Evolutionary conservation across 2,797 vertebrate species (phyloP).

Genomic region (Falco cherrug): DNA sequence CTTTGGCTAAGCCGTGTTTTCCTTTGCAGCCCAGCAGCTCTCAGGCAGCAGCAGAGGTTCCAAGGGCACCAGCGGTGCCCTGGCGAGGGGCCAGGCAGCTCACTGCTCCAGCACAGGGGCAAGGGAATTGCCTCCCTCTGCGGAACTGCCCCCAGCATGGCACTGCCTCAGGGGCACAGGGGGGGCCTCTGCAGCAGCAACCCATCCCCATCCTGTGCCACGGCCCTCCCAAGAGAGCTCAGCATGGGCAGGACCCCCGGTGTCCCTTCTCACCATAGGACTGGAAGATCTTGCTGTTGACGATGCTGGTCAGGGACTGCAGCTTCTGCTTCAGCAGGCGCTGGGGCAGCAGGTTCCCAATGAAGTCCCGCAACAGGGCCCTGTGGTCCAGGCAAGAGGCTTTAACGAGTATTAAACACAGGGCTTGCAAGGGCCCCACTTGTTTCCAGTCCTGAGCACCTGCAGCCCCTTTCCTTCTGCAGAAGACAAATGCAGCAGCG

Average conservation of each 20-base stretch:
- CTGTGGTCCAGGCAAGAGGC: not conserved
- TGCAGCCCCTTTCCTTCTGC: not conserved
- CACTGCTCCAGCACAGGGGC: not conserved
- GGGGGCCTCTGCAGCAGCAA: rapidly evolving
- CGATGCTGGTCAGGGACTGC: constrained; percentile 46
- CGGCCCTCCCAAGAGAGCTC: not conserved
- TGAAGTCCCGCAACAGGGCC: constrained; percentile 50
- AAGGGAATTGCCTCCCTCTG: not conserved
- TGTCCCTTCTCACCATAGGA: constrained; percentile 15
- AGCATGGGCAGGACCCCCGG: rapidly evolving
- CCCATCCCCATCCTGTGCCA: rapidly evolving
- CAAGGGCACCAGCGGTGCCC: not conserved
- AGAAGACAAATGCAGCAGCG: not conserved
- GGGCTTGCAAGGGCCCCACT: rapidly evolving
- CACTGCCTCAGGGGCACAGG: not conserved
- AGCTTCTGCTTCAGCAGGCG: constrained; percentile 69
- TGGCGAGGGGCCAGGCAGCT: no score
- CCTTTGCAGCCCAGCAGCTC: not conserved
- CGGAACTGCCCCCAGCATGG: rapidly evolving
- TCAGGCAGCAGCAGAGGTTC: not conserved
- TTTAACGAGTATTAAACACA: rapidly evolving
- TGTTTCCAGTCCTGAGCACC: not conserved
- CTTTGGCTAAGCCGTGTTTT: rapidly evolving
- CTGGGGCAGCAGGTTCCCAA: constrained; percentile 43
- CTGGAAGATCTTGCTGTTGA: constrained; percentile 47